Evolutionary conservation across 2,888 invertebrate genomes (phyloP), one percentile per base, ranked within the genome.

Genomic region (Dione vanillae): DNA sequence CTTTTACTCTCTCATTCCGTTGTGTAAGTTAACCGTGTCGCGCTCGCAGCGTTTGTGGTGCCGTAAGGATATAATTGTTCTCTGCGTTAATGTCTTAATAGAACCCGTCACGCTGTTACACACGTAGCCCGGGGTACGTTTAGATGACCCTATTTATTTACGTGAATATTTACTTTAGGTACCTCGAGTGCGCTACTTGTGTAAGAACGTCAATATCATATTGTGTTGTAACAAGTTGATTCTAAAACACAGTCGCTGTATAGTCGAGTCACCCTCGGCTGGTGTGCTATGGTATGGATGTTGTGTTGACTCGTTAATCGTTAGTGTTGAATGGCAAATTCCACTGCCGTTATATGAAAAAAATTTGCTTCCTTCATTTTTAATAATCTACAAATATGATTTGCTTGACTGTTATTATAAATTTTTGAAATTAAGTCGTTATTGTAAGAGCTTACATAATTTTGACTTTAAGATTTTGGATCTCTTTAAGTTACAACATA

Each of bases 1-100:
- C 80, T 83, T 76, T 76, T 85, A 85, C 86, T 90, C 78, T 88
- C 89, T 86, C 91, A 91, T 91, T 91, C 91, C 91, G 85, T 82
- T 62, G 71, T 82, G 65, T 79, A 73, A 75, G 74, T 73, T 74
- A 59, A 67, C 75, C 76, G 73, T 75, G 75, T 74, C 66, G 47
- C 43, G 40, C 35, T 67, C 49, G 52, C 58, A 45, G 70, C 65
- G 56, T 54, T 67, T 27, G 74, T 64, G 76, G 70, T 76, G 75
- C 72, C 68, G 66, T 72, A 68, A 66, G 62, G 27, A 47, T 67
- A 65, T n/a, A 16, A 49, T 62, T 73, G 52, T 69, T 68, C 59
- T 67, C 68, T 70, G 54, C 74, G 64, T 67, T 58, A 72, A 72
- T 74, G 70, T 65, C 69, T 72, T 58, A 72, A 51, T 40, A 12